Evolutionary conservation across 2,797 vertebrate genomes (phyloP), one percentile per base, ranked within the genome.

Genomic region (Schizopygopsis malacanthus): DNA sequence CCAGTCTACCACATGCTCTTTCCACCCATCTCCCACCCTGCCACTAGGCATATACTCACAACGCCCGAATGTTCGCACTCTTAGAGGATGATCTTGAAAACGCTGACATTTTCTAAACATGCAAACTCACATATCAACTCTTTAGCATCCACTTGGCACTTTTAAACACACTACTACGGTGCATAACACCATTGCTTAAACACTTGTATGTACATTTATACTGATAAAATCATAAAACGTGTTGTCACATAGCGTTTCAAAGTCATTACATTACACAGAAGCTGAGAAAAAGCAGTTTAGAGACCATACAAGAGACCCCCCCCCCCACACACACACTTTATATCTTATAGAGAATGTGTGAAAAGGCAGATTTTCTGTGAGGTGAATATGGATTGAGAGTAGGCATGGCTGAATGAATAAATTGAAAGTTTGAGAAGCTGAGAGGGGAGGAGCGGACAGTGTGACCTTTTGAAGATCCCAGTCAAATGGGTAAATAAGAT

Each of bases 381-480:
- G 76, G 39, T 80, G 86, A 84, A 86, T 87, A 83, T 61, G 83
- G 72, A 88, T 82, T 73, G 70, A n/a, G 59, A 71, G 25, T 22
- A 84, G 73, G 71, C 77, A 84, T 85, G 84, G 81, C 76, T 85
- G 88, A 86, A 88, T 87, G 84, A 86, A 85, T 89, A 90, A 88
- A 89, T 87, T 59, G 69, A 77, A 88, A 85, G 83, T 84, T 88
- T 79, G n/a, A 82, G 50, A 89, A 63, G 88, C 69, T 81, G 87
- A 91, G 89, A 90, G 82, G 87, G 89, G 88, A 90, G 84, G 73
- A 83, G 79, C 82, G 85, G 80, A 72, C 80, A 89, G 82, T 85
- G 85, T 95, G 95, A 95, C 95, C 95, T 95, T 95, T 95, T 93
- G 93, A 95, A 95, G 93, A 94, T 93, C 94, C 90, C 92, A 92